These are phyloP conservation scores for Lamprotornis superbus DNA, from an alignment of 2,113 vertebrate species.

Conservation along the genomic window DNA sequence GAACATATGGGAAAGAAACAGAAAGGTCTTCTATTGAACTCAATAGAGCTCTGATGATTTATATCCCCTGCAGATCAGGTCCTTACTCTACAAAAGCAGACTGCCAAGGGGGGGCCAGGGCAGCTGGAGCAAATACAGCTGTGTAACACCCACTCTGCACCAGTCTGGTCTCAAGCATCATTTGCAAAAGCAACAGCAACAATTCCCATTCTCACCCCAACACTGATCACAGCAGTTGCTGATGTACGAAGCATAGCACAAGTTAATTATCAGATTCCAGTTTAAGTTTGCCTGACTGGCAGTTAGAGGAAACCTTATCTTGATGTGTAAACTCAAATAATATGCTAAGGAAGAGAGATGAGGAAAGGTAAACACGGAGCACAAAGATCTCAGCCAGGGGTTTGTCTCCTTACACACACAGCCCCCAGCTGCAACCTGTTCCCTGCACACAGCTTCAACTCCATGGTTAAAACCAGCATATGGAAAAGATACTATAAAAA, in stretches of 20 bases:
- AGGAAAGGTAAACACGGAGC: background rate
- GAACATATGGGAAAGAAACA: background rate
- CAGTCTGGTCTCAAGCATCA: background rate
- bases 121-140: background rate
- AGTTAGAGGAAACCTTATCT: background rate
- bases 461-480: background rate
- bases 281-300: background rate
- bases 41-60: background rate
- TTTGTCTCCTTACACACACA: background rate
- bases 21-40: background rate
- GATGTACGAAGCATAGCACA: background rate
- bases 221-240: background rate
- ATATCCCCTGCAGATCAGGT: background rate
- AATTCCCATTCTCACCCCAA: background rate
- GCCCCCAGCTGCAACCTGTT: background rate
- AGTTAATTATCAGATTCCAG: slow-evolving; percentile 4
- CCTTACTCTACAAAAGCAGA: background rate
- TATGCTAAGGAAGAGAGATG: background rate
- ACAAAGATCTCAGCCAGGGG: background rate
- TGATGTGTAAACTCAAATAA: background rate
- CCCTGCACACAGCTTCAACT: background rate
- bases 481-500: slow-evolving; percentile 2
- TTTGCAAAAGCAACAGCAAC: background rate
- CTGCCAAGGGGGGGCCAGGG: background rate
- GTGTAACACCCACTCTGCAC: background rate